A percentile compares a stretch with the other conserved stretches of the same genome.
Evolutionary conservation across 2,888 invertebrate species (phyloP).

Genomic region (Thalpophila matura): DNA sequence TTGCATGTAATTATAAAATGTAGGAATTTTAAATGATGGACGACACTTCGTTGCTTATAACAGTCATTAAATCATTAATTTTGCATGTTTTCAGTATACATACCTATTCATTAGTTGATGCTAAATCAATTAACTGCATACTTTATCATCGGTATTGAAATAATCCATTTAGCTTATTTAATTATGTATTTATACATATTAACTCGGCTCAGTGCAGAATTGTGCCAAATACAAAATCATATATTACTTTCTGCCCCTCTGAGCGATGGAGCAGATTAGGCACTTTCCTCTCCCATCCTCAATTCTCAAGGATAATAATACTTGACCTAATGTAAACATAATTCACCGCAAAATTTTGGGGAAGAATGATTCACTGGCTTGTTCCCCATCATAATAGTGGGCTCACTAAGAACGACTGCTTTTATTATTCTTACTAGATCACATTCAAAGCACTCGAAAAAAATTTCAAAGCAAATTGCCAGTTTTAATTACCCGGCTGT

Average conservation of each 20-base stretch:
- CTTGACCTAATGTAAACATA: constrained; percentile 69
- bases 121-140: constrained; percentile 31
- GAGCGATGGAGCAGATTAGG: constrained; percentile 46
- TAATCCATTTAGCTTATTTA: constrained; percentile 17
- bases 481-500: constrained; percentile 49
- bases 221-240: constrained; percentile 41
- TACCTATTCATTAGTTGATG: constrained; percentile 31
- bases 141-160: constrained; percentile 14
- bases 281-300: constrained; percentile 51
- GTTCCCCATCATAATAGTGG: constrained; percentile 42
- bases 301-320: constrained; percentile 63
- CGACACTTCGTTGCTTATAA: constrained; percentile 17
- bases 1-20: constrained; percentile 52
- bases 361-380: constrained; percentile 56
- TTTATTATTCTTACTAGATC: constrained; percentile 35
- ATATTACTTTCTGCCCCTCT: constrained; percentile 23
- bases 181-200: constrained; percentile 12
- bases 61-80: constrained; percentile 20
- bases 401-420: constrained; percentile 18
- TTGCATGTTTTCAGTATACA: constrained; percentile 12
- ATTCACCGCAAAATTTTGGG: constrained; percentile 61
- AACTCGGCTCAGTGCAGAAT: constrained; percentile 18
- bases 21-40: constrained; percentile 42
- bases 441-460: constrained; percentile 23
- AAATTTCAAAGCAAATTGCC: constrained; percentile 31